A percentile compares a stretch with the other conserved stretches of the same genome.
Conservation (phyloP, 2,113 vertebrate species). For the Rynchops niger region DNA sequence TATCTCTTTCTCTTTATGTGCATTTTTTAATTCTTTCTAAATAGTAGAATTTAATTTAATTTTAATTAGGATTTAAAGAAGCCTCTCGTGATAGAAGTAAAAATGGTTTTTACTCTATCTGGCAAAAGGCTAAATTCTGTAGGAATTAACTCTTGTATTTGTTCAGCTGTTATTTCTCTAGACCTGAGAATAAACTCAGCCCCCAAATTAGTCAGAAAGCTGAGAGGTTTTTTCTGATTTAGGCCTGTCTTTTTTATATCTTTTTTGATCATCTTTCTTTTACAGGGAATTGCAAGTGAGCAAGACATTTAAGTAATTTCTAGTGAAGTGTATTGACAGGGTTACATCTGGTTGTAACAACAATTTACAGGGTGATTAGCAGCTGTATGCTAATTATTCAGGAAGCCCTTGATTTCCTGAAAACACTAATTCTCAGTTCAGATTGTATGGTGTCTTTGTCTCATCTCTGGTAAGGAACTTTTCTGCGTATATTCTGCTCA, state of each 20-base stretch:
- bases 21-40: neutral
- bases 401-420: constrained; percentile 61
- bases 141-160: neutral
- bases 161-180: neutral
- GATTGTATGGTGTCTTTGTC: constrained; percentile 62
- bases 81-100: neutral
- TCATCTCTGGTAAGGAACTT: neutral
- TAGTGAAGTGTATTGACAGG: constrained; percentile 40
- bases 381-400: constrained; percentile 76
- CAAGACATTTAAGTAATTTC: constrained; percentile 4
- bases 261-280: neutral
- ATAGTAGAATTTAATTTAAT: neutral
- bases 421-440: constrained; percentile 66
- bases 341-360: constrained; percentile 38
- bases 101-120: neutral
- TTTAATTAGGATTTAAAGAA: neutral
- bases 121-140: neutral
- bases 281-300: constrained; percentile 2
- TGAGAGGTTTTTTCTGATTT: neutral
- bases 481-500: neutral
- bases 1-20: neutral
- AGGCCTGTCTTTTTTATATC: neutral
- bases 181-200: neutral
- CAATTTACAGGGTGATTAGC: constrained; percentile 69
- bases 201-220: neutral